These are phyloP conservation scores for Myiotriccus ornatus DNA, from an alignment of 2,797 vertebrate genomes.

Conservation along the genomic window DNA sequence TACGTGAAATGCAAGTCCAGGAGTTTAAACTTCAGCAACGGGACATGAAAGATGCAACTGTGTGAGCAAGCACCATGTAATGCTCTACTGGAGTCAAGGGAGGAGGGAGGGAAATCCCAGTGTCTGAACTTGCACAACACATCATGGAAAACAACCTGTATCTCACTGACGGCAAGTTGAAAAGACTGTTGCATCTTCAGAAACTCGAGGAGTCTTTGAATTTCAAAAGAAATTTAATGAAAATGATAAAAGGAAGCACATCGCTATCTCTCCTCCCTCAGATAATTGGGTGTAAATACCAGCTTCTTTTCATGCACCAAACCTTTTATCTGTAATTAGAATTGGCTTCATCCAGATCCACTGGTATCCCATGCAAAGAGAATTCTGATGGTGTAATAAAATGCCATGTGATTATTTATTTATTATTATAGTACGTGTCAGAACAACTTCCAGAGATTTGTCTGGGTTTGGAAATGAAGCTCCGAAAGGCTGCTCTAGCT, in stretches of 20 bases:
- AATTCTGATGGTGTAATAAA: slow-evolving; percentile 21
- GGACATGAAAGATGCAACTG: background rate
- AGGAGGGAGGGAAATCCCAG: background rate
- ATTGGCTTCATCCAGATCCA: slow-evolving; percentile 38
- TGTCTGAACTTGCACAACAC: background rate
- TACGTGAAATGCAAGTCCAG: background rate
- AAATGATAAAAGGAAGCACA: slow-evolving; percentile 46
- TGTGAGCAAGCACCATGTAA: background rate
- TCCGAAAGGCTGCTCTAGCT: background rate
- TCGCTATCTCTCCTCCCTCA: slow-evolving; percentile 53
- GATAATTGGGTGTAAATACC: slow-evolving; percentile 64
- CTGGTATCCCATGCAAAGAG: slow-evolving; percentile 29
- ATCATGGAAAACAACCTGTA: background rate
- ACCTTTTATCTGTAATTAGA: slow-evolving; percentile 67
- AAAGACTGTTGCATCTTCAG: slow-evolving; percentile 46
- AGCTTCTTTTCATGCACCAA: slow-evolving; percentile 55
- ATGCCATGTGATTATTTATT: slow-evolving; percentile 48
- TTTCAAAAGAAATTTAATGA: slow-evolving; percentile 65
- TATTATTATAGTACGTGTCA: slow-evolving; percentile 32
- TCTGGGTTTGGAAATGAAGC: background rate
- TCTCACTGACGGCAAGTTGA: slow-evolving; percentile 1
- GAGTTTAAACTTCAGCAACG: background rate
- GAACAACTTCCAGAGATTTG: slow-evolving; percentile 27
- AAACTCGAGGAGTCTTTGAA: slow-evolving; percentile 33
- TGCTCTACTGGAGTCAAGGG: background rate